These are phyloP conservation scores for Natrix natrix DNA, from an alignment of 2,797 vertebrate genomes.

Conservation along the genomic window DNA sequence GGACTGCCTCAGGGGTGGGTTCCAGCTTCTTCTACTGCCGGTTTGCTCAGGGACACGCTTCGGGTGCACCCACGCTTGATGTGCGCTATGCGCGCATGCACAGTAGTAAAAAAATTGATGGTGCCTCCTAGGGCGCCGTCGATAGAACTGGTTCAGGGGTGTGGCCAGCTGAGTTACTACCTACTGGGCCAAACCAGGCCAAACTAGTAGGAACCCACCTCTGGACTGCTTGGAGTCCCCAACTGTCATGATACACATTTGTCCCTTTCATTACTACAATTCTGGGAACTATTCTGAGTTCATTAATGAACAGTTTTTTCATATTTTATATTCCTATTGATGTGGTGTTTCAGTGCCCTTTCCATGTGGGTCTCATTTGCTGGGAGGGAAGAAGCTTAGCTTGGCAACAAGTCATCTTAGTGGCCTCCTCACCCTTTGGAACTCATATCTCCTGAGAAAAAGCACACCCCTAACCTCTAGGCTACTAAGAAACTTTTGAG, in stretches of 20 bases:
- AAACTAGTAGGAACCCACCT: too few relatives aligned
- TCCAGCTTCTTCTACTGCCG: too few relatives aligned
- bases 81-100: too few relatives aligned
- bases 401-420: neutral
- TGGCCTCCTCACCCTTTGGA: neutral
- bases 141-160: too few relatives aligned
- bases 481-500: neutral
- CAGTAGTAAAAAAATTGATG: too few relatives aligned
- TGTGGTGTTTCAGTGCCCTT: neutral
- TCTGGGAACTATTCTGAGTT: neutral
- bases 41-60: too few relatives aligned
- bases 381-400: neutral
- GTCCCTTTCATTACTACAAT: neutral
- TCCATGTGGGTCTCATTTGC: neutral
- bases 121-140: too few relatives aligned
- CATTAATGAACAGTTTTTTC: neutral
- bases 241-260: neutral
- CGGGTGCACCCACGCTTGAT: too few relatives aligned
- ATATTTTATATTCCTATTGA: neutral
- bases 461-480: neutral
- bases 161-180: too few relatives aligned
- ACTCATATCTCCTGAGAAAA: neutral
- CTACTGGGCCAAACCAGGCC: too few relatives aligned
- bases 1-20: neutral
- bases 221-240: neutral